phyloP scores from a whole-genome alignment of 2,888 invertebrate genomes.

The Pterostichus niger region DNA sequence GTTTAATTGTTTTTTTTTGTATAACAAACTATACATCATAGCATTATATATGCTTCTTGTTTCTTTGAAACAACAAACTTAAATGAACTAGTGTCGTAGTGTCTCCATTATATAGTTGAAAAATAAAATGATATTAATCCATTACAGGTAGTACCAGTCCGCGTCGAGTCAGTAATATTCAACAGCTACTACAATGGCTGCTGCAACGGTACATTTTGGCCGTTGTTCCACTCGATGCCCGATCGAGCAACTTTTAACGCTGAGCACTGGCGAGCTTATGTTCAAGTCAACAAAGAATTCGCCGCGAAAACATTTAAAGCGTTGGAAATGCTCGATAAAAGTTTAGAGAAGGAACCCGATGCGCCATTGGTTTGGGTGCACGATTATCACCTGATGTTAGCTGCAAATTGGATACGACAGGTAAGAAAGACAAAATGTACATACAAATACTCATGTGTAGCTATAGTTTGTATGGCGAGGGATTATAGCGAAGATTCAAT shows the following conservation, averaged over 20 bases:
- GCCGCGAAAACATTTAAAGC: slow-evolving; percentile 89
- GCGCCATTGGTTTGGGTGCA: slow-evolving; percentile 95
- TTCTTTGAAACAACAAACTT: too few relatives aligned
- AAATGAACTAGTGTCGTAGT: too few relatives aligned
- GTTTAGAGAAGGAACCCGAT: slow-evolving; percentile 75
- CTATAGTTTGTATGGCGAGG: too few relatives aligned
- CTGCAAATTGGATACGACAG: slow-evolving; percentile 94
- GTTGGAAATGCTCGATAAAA: slow-evolving; percentile 79
- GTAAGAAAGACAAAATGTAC: slow-evolving; percentile 73
- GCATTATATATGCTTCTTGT: too few relatives aligned
- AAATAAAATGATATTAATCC: background rate
- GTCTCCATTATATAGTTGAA: too few relatives aligned
- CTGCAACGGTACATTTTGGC: slow-evolving; percentile 96
- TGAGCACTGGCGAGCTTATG: slow-evolving; percentile 91
- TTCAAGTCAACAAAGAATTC: slow-evolving; percentile 87
- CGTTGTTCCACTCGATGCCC: slow-evolving; percentile 95
- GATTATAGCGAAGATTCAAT: too few relatives aligned
- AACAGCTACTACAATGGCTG: slow-evolving; percentile 95
- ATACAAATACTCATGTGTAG: too few relatives aligned
- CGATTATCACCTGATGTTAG: slow-evolving; percentile 96
- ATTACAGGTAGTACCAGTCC: slow-evolving; percentile 88
- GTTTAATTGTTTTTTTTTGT: too few relatives aligned
- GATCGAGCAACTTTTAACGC: slow-evolving; percentile 90
- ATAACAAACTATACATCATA: too few relatives aligned
- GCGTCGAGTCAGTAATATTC: slow-evolving; percentile 86